A percentile compares a stretch with the other conserved stretches of the same genome.
These are phyloP conservation scores for Cuculus canorus DNA, from an alignment of 2,797 vertebrate species.

Conservation along the genomic window DNA sequence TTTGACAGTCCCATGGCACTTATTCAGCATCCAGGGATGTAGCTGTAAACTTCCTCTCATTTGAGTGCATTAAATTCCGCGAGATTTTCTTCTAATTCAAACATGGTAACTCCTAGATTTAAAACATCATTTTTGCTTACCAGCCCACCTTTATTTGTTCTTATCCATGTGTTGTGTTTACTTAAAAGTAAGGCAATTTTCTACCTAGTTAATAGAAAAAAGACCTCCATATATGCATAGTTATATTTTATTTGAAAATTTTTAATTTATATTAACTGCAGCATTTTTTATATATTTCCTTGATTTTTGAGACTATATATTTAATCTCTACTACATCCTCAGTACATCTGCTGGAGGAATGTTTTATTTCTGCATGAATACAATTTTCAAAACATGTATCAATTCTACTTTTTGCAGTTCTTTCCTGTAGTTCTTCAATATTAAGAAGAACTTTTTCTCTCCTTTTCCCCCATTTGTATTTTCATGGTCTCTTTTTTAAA, in stretches of 20 bases:
- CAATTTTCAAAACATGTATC: not conserved
- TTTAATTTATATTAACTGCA: not conserved
- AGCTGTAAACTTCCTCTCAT: not conserved
- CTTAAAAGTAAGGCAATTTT: not conserved
- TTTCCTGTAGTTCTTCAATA: not conserved
- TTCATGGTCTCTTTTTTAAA: not conserved
- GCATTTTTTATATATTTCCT: not conserved
- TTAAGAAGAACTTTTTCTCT: not conserved
- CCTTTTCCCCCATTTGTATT: not conserved
- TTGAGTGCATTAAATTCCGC: not conserved
- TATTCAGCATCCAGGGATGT: not conserved
- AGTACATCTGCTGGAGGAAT: not conserved
- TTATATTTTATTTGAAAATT: not conserved
- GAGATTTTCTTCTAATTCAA: not conserved
- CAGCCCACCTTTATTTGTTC: not conserved
- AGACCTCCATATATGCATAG: not conserved
- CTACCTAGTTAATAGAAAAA: rapidly evolving
- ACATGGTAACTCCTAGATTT: not conserved
- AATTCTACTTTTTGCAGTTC: not conserved
- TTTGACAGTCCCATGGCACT: not conserved
- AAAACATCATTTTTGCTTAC: not conserved
- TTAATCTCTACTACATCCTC: not conserved
- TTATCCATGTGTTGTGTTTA: not conserved
- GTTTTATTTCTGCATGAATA: not conserved
- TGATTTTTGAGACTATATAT: not conserved